Evolutionary conservation across 2,797 vertebrate genomes (phyloP), one percentile per base, ranked within the genome.

Genomic region (Poeciliopsis infans): DNA sequence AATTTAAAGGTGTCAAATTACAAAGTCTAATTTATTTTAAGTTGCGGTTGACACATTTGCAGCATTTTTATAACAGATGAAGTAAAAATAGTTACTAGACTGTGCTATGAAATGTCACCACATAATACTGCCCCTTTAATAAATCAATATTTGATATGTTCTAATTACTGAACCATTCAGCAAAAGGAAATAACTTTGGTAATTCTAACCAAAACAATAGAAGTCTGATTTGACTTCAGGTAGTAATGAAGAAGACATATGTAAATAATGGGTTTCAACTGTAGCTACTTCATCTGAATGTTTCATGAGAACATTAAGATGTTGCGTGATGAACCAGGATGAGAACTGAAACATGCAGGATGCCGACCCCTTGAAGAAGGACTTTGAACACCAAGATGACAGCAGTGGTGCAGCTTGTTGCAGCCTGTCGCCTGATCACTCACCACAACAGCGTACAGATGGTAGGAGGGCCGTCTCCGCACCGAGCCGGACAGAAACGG

Each of bases 361-460:
- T 7, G 11, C 18, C 0, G 5, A 23, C 5, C 49, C 49, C 49
- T 51, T 51, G 49, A 23, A 51, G 18, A 51, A 7, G 49, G 49
- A 51, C 49, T 51, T 51, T 25, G 49, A 51, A 25, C 20, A 10
- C 49, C 55, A 57, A 28, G n/a, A 59, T 59, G 13, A 5, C 25
- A 59, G 5, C n/a, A 59, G 12, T 31, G 11, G 31, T 28, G 55
- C n/a, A 13, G 55, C 55, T 59, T 2, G 15, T 23, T 66, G 61
- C 61, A 39, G 7, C 18, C 33, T 39, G 61, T 20, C 11, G 36
- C 41, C 20, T 66, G 12, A 57, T 86, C 1, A 85, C 96, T 96
- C 84, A 98, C 97, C 96, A 96, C 96, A 1, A 97, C 96, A 13
- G 96, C 96, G 70, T 96, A 96, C 7, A 98, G 92, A 51, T 88